Base-by-base conservation (phyloP, 30 jellyfish, hydroid and myxozoan species). In the Cassiopea andromeda region DNA sequence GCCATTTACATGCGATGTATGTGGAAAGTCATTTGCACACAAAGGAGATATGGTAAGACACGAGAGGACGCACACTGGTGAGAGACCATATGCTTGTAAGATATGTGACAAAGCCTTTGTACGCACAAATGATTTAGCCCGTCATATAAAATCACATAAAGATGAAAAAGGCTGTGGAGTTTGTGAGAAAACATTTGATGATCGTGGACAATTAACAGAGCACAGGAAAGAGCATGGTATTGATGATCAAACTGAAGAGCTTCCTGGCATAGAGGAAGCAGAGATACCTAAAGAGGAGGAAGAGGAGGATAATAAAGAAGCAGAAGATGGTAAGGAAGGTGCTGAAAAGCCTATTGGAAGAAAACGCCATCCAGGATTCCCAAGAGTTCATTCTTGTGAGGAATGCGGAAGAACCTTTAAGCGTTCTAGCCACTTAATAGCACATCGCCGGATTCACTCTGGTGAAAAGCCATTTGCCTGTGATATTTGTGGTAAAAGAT, bases 401-500 rank as follows among this genome's bases (percentile, higher is more conserved):
- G 94, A 87, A 71, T 87, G 94, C 46, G 94, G 94, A 16, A 79
- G 94, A 57, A 72, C 86, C 38, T 87, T 87, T 82, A 87, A 87
- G 48, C 90, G 94, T 18, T 87, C 94, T 19, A 87, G 94, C 58
- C 94, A 87, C 67, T 87, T 87, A 13, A 81, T 87, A 27, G 94
- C 94, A 3, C 94, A 87, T 60, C 73, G 82, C 1, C 90, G 94
- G 1, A 73, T 87, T 27, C 94, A 87, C 72, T 87, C 94, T 2
- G 98, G 98, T 4, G 98, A 94, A 67, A 90, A 90, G 85, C 98
- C 98, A 8, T 94, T 90, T 88, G 93, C 82, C 57, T 94, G 98
- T 70, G 90, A 97, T 18, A 81, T 90, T 18, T 94, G 98, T 73
- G 97, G 97, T 7, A 97, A 97, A 64, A 91, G 98, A 50, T 94